These are phyloP conservation scores for Sylvia atricapilla DNA, from an alignment of 2,113 vertebrate species.

Conservation along the genomic window DNA sequence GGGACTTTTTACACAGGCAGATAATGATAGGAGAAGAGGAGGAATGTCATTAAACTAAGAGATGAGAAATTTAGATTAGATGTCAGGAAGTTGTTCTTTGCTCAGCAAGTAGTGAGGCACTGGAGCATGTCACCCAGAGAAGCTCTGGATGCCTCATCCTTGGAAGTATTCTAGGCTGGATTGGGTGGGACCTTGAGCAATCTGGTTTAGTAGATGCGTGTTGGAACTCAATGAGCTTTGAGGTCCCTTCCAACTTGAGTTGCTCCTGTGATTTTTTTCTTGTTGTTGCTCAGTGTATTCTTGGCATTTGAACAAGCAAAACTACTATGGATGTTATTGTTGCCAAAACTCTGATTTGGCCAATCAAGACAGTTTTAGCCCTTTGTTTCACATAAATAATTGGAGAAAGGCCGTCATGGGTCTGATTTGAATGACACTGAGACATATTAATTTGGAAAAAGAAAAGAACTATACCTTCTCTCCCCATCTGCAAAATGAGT, in stretches of 20 bases:
- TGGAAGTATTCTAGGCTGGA: neutral
- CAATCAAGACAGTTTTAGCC: neutral
- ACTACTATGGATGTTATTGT: neutral
- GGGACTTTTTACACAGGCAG: neutral
- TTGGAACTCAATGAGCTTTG: neutral
- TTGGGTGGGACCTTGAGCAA: neutral
- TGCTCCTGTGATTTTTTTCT: neutral
- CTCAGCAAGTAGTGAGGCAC: neutral
- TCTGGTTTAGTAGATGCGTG: neutral
- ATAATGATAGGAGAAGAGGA: neutral
- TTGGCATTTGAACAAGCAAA: neutral
- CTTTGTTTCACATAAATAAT: neutral
- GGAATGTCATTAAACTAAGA: neutral
- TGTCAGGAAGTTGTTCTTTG: fast-evolving
- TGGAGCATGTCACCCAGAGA: neutral
- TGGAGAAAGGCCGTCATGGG: neutral
- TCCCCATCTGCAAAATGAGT: neutral
- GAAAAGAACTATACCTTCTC: neutral
- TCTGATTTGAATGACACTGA: neutral
- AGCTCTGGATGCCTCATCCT: neutral
- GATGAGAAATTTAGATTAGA: neutral
- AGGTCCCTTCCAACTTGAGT: neutral
- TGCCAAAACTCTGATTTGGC: neutral
- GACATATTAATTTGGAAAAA: neutral
- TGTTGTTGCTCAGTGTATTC: neutral